phyloP scores from a whole-genome alignment of 2,888 invertebrate species.

The Polydrusus tereticollis region DNA sequence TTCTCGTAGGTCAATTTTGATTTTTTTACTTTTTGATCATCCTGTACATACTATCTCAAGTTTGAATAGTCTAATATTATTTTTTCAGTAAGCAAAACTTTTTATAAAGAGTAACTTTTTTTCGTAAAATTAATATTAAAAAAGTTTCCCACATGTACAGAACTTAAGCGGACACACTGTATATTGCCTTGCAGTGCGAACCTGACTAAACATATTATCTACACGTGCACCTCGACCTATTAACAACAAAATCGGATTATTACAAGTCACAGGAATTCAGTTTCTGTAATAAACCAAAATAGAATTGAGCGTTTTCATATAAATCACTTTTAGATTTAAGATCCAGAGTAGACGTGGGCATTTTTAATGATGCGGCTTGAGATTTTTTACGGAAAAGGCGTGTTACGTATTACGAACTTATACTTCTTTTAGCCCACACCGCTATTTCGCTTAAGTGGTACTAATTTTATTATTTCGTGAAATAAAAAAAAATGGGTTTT shows the following conservation, averaged over 20 bases:
- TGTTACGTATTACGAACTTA: not conserved
- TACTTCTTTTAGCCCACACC: slow-evolving; percentile 18
- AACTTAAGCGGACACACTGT: too few species aligned
- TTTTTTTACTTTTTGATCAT: too few species aligned
- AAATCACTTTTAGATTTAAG: slow-evolving; percentile 29
- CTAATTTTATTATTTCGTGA: not conserved
- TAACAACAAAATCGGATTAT: slow-evolving; percentile 10
- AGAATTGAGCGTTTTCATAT: slow-evolving; percentile 27
- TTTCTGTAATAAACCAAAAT: slow-evolving; percentile 23
- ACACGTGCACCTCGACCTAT: not conserved
- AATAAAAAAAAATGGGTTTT: not conserved
- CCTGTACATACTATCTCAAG: too few species aligned
- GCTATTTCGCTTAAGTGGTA: not conserved
- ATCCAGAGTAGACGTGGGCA: slow-evolving; percentile 21
- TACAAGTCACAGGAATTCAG: slow-evolving; percentile 13
- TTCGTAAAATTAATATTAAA: too few species aligned
- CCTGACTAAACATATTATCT: too few species aligned
- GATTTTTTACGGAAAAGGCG: slow-evolving; percentile 16
- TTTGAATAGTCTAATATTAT: too few species aligned
- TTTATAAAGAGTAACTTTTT: too few species aligned
- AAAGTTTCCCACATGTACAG: too few species aligned
- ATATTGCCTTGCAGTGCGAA: too few species aligned
- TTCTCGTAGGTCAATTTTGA: too few species aligned
- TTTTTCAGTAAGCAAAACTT: too few species aligned
- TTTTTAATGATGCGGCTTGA: slow-evolving; percentile 17